Percentiles rank a stretch among this genome's conserved stretches.
Conservation (phyloP, 2,113 vertebrate genomes). For the Indicator indicator region DNA sequence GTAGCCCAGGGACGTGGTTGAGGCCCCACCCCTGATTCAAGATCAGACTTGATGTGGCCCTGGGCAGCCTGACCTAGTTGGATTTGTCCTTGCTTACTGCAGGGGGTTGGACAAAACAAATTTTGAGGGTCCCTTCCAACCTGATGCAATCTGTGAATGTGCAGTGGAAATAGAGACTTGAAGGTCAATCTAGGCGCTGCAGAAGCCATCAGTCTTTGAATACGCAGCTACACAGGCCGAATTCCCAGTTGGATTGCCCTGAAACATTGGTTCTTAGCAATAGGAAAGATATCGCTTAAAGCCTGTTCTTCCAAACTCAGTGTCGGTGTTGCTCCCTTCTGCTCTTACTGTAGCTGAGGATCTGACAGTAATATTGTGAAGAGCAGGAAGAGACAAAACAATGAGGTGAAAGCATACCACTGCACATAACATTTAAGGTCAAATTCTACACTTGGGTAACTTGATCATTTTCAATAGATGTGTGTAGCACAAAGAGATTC, state of each 20-base stretch:
- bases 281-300: background rate
- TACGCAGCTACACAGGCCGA: background rate
- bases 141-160: too few species aligned
- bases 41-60: too few species aligned
- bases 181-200: background rate
- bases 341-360: background rate
- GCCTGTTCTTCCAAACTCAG: background rate
- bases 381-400: background rate
- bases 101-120: too few species aligned
- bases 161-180: background rate
- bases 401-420: background rate
- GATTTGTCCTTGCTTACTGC: too few species aligned
- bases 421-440: background rate
- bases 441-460: background rate
- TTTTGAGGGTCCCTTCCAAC: too few species aligned
- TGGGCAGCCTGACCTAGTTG: too few species aligned
- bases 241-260: background rate
- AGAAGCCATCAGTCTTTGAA: background rate
- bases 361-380: background rate
- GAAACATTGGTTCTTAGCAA: fast-evolving
- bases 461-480: background rate
- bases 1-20: too few species aligned
- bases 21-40: too few species aligned
- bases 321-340: background rate
- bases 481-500: background rate